phyloP scores from a whole-genome alignment of 2,888 invertebrate species.

The Eupithecia pulchellata region DNA sequence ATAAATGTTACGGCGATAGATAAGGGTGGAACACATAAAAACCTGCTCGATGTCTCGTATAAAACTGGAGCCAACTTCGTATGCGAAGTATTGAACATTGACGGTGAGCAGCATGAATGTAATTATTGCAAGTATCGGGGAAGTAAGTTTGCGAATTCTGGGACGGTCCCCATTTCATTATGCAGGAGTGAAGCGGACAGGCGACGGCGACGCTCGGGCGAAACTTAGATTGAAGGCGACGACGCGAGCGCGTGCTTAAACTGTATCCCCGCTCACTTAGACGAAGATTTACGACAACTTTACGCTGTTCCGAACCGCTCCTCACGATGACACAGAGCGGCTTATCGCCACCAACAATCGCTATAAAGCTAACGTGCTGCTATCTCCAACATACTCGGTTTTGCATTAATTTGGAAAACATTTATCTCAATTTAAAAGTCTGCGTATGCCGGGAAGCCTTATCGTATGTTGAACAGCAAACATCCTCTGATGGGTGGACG shows the following conservation, averaged over 20 bases:
- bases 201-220: constrained; percentile 59
- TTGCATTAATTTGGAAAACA: constrained; percentile 10
- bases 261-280: constrained; percentile 74
- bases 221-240: constrained; percentile 84
- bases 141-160: constrained; percentile 69
- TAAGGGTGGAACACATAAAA: constrained; percentile 72
- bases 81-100: constrained; percentile 50
- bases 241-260: constrained; percentile 80
- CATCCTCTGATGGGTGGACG: constrained; percentile 59
- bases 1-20: constrained; percentile 81
- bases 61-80: constrained; percentile 59
- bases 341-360: constrained; percentile 44
- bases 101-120: constrained; percentile 59
- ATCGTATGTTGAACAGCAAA: constrained; percentile 62
- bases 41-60: constrained; percentile 57
- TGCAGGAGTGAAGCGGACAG: constrained; percentile 77
- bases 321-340: constrained; percentile 46
- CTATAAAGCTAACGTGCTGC: constrained; percentile 14
- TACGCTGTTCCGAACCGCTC: constrained; percentile 51
- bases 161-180: constrained; percentile 77
- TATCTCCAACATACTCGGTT: constrained; percentile 13
- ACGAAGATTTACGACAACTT: constrained; percentile 78
- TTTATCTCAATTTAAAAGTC: constrained; percentile 12
- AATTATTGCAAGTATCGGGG: constrained; percentile 74
- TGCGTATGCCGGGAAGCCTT: constrained; percentile 68